phyloP scores from a whole-genome alignment of 2,888 invertebrate genomes.

The Caenorhabditis becei region DNA sequence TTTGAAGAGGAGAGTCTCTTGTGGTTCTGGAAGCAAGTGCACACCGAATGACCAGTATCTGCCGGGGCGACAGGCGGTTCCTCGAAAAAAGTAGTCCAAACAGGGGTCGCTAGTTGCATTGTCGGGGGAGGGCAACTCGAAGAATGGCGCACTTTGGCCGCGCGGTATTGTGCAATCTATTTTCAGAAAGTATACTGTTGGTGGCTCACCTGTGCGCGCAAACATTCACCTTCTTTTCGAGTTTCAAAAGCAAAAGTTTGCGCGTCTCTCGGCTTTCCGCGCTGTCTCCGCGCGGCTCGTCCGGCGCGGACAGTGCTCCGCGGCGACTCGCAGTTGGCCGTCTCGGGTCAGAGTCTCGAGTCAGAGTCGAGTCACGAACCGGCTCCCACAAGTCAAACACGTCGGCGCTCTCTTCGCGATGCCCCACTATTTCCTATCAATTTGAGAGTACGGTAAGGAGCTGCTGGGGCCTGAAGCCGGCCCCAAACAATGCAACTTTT shows the following conservation, averaged over 20 bases:
- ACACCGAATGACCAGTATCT: slow-evolving; percentile 38
- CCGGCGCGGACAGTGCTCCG: slow-evolving; percentile 35
- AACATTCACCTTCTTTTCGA: slow-evolving; percentile 45
- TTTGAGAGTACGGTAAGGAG: slow-evolving; percentile 52
- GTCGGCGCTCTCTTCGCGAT: slow-evolving; percentile 37
- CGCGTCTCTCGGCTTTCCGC: slow-evolving; percentile 50
- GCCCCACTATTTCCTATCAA: slow-evolving; percentile 37
- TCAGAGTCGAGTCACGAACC: slow-evolving; percentile 49
- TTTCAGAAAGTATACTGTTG: slow-evolving; percentile 60
- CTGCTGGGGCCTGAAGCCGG: slow-evolving; percentile 14
- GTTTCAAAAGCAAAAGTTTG: slow-evolving; percentile 60
- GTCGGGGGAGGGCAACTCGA: slow-evolving; percentile 52
- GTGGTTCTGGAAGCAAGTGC: neutral
- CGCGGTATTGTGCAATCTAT: slow-evolving; percentile 57
- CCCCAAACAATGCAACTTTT: slow-evolving; percentile 55
- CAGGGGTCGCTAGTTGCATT: slow-evolving; percentile 50
- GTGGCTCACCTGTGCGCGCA: slow-evolving; percentile 53
- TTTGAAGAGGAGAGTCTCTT: slow-evolving; percentile 12
- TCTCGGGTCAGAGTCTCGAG: slow-evolving; percentile 51
- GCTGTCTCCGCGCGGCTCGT: slow-evolving; percentile 30
- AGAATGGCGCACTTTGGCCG: slow-evolving; percentile 55
- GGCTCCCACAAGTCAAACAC: slow-evolving; percentile 61
- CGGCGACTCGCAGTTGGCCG: slow-evolving; percentile 30
- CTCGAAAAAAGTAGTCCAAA: slow-evolving; percentile 54
- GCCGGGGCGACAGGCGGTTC: slow-evolving; percentile 32